Percentiles rank a stretch among this genome's conserved stretches.
These are phyloP conservation scores for Grammomys surdaster DNA, from an alignment of 2,113 vertebrate species.

Conservation along the genomic window DNA sequence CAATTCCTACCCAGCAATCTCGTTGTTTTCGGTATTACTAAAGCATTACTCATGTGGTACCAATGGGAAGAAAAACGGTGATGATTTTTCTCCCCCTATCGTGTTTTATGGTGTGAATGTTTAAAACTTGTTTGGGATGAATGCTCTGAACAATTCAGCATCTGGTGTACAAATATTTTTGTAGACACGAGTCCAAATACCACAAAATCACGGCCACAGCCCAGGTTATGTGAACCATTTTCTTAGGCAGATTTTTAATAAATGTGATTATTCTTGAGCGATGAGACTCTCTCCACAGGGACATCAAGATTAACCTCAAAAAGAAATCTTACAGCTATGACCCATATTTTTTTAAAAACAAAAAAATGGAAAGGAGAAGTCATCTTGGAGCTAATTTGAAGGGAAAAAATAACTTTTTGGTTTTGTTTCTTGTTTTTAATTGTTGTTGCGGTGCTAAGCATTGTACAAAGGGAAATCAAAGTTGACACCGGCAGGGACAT, in stretches of 20 bases:
- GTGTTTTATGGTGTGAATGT: slow-evolving; percentile 62
- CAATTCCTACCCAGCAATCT: slow-evolving; percentile 66
- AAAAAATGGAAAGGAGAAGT: slow-evolving; percentile 43
- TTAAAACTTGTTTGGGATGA: slow-evolving; percentile 78
- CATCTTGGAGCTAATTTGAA: slow-evolving; percentile 46
- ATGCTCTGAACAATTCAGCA: slow-evolving; percentile 63
- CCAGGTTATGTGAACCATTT: slow-evolving; percentile 67
- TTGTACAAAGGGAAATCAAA: slow-evolving; percentile 55
- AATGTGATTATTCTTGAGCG: slow-evolving; percentile 57
- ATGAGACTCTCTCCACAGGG: slow-evolving; percentile 41
- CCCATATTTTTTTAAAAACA: neutral
- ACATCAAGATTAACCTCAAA: slow-evolving; percentile 55
- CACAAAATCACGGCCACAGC: slow-evolving; percentile 71
- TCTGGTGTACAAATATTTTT: slow-evolving; percentile 82
- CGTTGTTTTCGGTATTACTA: slow-evolving; percentile 76
- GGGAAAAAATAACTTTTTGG: neutral
- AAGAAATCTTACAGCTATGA: slow-evolving; percentile 50
- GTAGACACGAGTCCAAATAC: slow-evolving; percentile 79
- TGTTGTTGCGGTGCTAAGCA: slow-evolving; percentile 45
- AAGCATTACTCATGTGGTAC: slow-evolving; percentile 74
- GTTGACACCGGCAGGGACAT: slow-evolving; percentile 31
- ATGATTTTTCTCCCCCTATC: neutral
- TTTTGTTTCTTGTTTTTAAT: neutral
- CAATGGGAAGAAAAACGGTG: slow-evolving; percentile 18
- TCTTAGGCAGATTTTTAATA: slow-evolving; percentile 71